These are phyloP conservation scores for Mystacornis crossleyi DNA, from an alignment of 2,113 vertebrate genomes.

Conservation along the genomic window DNA sequence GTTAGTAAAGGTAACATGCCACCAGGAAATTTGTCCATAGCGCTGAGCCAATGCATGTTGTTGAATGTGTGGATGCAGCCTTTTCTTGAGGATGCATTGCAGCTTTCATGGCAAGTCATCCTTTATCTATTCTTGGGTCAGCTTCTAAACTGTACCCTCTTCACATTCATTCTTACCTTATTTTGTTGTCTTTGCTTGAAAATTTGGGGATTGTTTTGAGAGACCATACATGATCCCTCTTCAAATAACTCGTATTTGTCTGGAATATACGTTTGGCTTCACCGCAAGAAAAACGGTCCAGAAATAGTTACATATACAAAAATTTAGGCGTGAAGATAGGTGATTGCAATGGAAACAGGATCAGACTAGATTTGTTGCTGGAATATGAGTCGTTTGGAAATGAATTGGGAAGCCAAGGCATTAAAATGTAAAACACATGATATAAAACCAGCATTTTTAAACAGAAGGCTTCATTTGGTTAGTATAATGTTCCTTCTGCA, in stretches of 20 bases:
- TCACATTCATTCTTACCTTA: not conserved
- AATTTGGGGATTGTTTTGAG: not conserved
- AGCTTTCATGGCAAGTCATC: not conserved
- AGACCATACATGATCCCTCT: not conserved
- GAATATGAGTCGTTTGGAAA: not conserved
- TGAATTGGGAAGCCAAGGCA: not conserved
- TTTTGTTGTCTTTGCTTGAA: not conserved
- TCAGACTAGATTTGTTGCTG: not conserved
- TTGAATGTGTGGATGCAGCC: not conserved
- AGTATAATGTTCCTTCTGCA: not conserved
- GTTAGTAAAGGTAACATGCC: not conserved
- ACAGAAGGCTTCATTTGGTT: not conserved
- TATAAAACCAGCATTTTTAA: not conserved
- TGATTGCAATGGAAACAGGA: not conserved
- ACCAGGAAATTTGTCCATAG: not conserved
- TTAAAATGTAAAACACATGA: not conserved
- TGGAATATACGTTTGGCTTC: not conserved
- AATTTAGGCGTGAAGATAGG: not conserved
- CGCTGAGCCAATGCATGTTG: not conserved
- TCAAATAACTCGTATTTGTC: not conserved
- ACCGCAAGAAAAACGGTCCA: not conserved
- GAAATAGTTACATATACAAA: not conserved
- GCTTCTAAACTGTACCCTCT: not conserved
- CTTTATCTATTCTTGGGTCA: not conserved
- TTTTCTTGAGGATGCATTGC: rapidly evolving